Evolutionary conservation across 2,888 invertebrate genomes (phyloP).

Genomic region (Chrysolina americana): DNA sequence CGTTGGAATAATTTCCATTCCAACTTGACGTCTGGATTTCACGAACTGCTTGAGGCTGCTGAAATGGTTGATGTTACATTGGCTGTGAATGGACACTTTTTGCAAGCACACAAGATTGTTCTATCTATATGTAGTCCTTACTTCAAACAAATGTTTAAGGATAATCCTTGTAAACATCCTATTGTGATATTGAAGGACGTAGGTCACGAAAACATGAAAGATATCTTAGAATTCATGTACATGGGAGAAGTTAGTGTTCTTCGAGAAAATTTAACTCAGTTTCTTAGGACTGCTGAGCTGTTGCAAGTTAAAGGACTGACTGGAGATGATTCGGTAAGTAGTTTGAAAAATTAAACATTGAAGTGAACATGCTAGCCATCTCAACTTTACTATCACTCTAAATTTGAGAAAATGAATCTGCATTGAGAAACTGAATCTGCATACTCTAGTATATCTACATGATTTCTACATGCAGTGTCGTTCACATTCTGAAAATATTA

Average conservation of each 20-base stretch:
- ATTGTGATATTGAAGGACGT: conserved; percentile 83
- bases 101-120: conserved; percentile 84
- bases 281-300: conserved; percentile 80
- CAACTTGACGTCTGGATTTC: conserved; percentile 81
- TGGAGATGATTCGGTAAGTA: conserved; percentile 68
- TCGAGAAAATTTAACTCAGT: conserved; percentile 79
- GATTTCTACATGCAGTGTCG: too few relatives aligned
- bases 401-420: too few relatives aligned
- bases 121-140: conserved; percentile 85
- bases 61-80: conserved; percentile 85
- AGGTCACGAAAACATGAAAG: conserved; percentile 77
- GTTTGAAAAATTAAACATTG: too few relatives aligned
- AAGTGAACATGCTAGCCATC: too few relatives aligned
- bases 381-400: too few relatives aligned
- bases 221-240: conserved; percentile 83
- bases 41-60: conserved; percentile 79
- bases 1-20: conserved; percentile 87
- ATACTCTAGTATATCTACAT: too few relatives aligned
- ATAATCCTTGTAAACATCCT: conserved; percentile 81
- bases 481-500: too few relatives aligned
- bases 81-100: conserved; percentile 83
- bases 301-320: conserved; percentile 81
- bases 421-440: too few relatives aligned
- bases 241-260: conserved; percentile 81
- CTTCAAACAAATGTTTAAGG: conserved; percentile 83